Percentiles rank a stretch among this genome's conserved stretches.
Evolutionary conservation across 2,113 vertebrate genomes (phyloP).

Genomic region (Sander lucioperca): DNA sequence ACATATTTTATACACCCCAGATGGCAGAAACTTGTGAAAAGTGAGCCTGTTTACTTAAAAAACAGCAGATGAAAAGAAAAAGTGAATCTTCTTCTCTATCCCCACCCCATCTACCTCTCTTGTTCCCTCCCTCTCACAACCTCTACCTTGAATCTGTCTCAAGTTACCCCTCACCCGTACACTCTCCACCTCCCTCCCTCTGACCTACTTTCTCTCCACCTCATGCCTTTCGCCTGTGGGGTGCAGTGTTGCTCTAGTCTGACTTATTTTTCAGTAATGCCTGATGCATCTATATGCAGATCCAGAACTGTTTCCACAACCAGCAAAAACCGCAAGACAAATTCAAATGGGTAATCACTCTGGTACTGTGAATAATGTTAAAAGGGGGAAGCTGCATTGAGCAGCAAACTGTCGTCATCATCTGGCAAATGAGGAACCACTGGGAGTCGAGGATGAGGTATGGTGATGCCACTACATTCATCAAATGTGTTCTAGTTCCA

Average conservation of each 20-base stretch:
- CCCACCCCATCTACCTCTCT: background rate
- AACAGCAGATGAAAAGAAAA: background rate
- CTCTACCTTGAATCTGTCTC: background rate
- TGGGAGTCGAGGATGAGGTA: constrained; percentile 28
- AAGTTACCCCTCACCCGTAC: constrained; percentile 6
- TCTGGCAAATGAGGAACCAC: constrained; percentile 9
- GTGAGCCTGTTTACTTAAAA: constrained; percentile 26
- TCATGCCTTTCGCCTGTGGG: constrained; percentile 65
- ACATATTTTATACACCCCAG: background rate
- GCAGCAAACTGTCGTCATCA: constrained; percentile 15
- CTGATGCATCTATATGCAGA: constrained; percentile 26
- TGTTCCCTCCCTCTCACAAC: background rate
- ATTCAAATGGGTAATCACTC: constrained; percentile 56
- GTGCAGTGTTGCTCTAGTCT: constrained; percentile 70
- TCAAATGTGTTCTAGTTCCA: constrained; percentile 61
- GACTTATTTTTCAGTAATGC: background rate
- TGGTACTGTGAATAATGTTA: background rate
- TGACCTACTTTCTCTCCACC: constrained; percentile 71
- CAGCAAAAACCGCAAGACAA: constrained; percentile 12
- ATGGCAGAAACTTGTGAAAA: constrained; percentile 2
- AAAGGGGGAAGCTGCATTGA: constrained; percentile 14
- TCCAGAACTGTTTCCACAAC: constrained; percentile 2
- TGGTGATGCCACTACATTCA: constrained; percentile 30
- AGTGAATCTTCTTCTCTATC: background rate
- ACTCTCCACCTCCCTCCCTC: constrained; percentile 14